Conservation (phyloP, 2,888 invertebrate species). For the Hypena proboscidalis region DNA sequence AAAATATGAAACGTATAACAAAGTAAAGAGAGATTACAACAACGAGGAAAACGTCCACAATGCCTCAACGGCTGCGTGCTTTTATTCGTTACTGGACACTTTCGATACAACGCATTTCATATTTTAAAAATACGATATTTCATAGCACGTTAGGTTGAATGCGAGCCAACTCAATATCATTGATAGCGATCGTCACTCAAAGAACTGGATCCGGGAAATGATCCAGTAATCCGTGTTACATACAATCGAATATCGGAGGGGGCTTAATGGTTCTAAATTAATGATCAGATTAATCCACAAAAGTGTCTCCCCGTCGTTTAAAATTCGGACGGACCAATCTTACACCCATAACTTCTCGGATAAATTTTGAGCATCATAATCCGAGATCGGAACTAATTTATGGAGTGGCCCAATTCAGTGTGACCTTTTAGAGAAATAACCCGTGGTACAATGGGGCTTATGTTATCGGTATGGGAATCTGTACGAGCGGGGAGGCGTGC, state of each 20-base stretch:
- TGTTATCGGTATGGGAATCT: conserved; percentile 50
- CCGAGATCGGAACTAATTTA: conserved; percentile 65
- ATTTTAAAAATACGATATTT: conserved; percentile 30
- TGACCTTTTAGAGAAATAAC: conserved; percentile 60
- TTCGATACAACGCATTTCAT: conserved; percentile 9
- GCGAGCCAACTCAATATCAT: conserved; percentile 46
- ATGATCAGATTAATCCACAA: conserved; percentile 53
- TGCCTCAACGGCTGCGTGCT: conserved; percentile 2
- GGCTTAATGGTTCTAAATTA: conserved; percentile 47
- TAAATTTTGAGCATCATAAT: conserved; percentile 67
- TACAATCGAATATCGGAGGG: conserved; percentile 43
- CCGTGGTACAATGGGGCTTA: conserved; percentile 46
- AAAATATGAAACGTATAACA: conserved; percentile 9
- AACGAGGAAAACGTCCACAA: conserved; percentile 11
- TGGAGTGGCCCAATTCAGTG: conserved; percentile 52
- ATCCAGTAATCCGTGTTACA: conserved; percentile 35
- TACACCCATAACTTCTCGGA: conserved; percentile 55
- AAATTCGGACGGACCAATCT: conserved; percentile 54
- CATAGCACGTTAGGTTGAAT: conserved; percentile 35
- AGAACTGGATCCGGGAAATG: conserved; percentile 33
- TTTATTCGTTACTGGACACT: conserved; percentile 6
- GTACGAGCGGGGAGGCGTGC: conserved; percentile 43
- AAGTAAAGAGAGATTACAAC: conserved; percentile 13
- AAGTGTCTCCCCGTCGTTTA: conserved; percentile 46
- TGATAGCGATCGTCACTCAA: conserved; percentile 39